A percentile compares a stretch with the other conserved stretches of the same genome.
Evolutionary conservation across 2,888 invertebrate species (phyloP).

Genomic region (Phyllotreta cruciferae): DNA sequence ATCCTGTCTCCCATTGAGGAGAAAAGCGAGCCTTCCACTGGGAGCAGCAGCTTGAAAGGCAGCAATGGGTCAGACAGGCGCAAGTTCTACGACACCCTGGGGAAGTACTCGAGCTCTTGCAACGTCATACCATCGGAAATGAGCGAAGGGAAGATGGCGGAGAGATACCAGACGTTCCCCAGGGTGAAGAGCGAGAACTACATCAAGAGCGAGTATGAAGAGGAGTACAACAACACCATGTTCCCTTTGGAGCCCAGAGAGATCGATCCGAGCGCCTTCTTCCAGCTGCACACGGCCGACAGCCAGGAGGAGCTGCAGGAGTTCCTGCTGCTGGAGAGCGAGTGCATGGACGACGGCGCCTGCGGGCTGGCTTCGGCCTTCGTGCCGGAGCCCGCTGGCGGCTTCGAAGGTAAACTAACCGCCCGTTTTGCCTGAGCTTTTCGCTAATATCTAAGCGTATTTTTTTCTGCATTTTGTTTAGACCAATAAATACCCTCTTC

Average conservation of each 20-base stretch:
- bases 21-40: constrained; percentile 64
- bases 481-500: constrained; percentile 44
- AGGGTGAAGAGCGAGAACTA: constrained; percentile 59
- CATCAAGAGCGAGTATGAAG: constrained; percentile 44
- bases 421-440: constrained; percentile 39
- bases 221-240: constrained; percentile 53
- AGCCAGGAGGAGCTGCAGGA: constrained; percentile 70
- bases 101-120: constrained; percentile 56
- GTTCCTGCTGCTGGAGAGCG: constrained; percentile 67
- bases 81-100: constrained; percentile 41
- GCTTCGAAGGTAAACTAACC: constrained; percentile 41
- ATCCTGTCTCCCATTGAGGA: constrained; percentile 66
- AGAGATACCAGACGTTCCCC: constrained; percentile 65
- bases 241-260: constrained; percentile 67
- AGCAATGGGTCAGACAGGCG: constrained; percentile 52
- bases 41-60: constrained; percentile 58
- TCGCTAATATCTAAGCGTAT: constrained; percentile 42
- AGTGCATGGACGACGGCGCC: constrained; percentile 62
- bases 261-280: constrained; percentile 65
- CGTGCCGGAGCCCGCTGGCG: constrained; percentile 32
- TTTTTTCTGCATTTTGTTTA: constrained; percentile 46
- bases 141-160: constrained; percentile 45
- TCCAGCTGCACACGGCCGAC: constrained; percentile 67
- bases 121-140: constrained; percentile 54
- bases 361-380: constrained; percentile 63